A percentile compares a stretch with the other conserved stretches of the same genome.
phyloP scores from a whole-genome alignment of 2,113 vertebrate genomes.

The Rhinoderma darwinii region DNA sequence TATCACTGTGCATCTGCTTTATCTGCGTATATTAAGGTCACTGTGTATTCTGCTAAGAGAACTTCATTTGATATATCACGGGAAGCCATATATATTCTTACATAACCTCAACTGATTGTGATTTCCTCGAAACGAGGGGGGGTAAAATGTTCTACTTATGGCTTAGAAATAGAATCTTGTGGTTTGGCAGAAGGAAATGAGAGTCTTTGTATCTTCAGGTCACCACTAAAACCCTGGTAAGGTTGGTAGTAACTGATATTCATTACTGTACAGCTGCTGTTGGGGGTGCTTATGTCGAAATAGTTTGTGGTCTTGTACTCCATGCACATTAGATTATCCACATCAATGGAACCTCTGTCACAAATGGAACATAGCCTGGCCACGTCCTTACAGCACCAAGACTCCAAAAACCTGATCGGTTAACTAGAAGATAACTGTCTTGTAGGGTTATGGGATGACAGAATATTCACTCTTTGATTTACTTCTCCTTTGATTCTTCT shows the following conservation, averaged over 20 bases:
- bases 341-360: conserved; percentile 51
- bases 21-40: background rate
- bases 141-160: conserved; percentile 32
- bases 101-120: conserved; percentile 44
- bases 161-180: conserved; percentile 47
- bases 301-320: conserved; percentile 55
- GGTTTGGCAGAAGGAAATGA: conserved; percentile 55
- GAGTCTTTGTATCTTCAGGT: conserved; percentile 48
- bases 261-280: conserved; percentile 50
- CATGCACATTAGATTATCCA: conserved; percentile 52
- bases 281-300: conserved; percentile 52
- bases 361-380: conserved; percentile 28
- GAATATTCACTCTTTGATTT: background rate
- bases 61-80: conserved; percentile 17
- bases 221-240: conserved; percentile 45
- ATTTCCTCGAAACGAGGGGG: conserved; percentile 35
- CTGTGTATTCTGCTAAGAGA: background rate
- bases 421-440: conserved; percentile 9
- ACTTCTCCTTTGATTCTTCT: background rate
- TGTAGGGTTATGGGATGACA: background rate
- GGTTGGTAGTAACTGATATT: conserved; percentile 55
- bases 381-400: background rate
- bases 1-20: background rate
- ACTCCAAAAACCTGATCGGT: background rate
- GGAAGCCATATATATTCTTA: conserved; percentile 37